Conservation (phyloP, 2,797 vertebrate genomes). For the Valencia hispanica region DNA sequence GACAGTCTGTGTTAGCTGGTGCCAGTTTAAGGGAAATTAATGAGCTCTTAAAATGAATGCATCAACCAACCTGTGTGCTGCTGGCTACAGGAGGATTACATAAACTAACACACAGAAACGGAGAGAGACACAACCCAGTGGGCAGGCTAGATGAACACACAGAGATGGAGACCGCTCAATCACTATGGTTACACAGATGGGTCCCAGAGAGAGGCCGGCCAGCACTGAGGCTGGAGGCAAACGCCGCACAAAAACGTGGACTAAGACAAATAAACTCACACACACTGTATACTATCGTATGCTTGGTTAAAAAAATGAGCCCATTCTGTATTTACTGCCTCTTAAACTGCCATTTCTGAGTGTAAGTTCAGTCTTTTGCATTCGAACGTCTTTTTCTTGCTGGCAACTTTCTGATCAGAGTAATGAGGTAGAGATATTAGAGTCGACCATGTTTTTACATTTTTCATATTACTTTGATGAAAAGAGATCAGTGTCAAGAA, state of each 20-base stretch:
- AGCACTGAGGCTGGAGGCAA: constrained; percentile 61
- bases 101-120: constrained; percentile 37
- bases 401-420: constrained; percentile 66
- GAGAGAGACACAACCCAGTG: constrained; percentile 49
- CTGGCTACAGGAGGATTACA: constrained; percentile 51
- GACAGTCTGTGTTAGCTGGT: constrained; percentile 56
- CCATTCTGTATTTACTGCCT: constrained; percentile 14
- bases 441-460: constrained; percentile 60
- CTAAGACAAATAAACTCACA: constrained; percentile 36
- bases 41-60: constrained; percentile 66
- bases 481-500: constrained; percentile 37
- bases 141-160: constrained; percentile 73
- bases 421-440: constrained; percentile 63
- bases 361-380: constrained; percentile 20
- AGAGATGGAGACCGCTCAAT: constrained; percentile 76
- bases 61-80: constrained; percentile 62
- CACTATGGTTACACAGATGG: constrained; percentile 83
- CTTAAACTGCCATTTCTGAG: constrained; percentile 22
- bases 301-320: constrained; percentile 15
- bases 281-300: constrained; percentile 16
- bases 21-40: constrained; percentile 73
- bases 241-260: constrained; percentile 40
- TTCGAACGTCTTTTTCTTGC: constrained; percentile 37
- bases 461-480: constrained; percentile 48
- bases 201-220: constrained; percentile 63